These are phyloP conservation scores for Mesorhabditis sp. DNA, from an alignment of 2,888 invertebrate genomes.

Conservation along the genomic window DNA sequence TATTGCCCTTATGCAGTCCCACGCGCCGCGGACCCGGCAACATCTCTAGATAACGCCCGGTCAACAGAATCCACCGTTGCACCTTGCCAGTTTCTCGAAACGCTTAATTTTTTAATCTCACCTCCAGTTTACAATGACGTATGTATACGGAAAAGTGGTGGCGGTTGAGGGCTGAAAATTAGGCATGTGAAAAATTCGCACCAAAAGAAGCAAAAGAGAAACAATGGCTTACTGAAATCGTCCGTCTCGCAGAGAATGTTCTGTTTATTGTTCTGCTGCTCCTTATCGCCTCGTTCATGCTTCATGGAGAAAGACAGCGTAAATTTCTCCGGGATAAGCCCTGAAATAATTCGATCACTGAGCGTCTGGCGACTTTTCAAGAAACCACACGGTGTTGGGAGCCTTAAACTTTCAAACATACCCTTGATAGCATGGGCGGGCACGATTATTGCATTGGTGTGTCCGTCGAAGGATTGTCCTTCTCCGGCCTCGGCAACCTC, in stretches of 20 bases:
- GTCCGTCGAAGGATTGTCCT: constrained; percentile 13
- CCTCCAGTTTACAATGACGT: constrained; percentile 88
- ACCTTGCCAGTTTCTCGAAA: no score
- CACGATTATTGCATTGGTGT: constrained; percentile 17
- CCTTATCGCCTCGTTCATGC: constrained; percentile 72
- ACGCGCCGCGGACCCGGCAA: no score
- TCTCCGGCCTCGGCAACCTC: constrained; percentile 4
- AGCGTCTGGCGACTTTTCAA: neutral
- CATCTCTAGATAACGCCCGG: no score
- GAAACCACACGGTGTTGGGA: constrained; percentile 71
- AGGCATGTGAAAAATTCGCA: neutral
- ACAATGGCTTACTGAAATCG: constrained; percentile 79
- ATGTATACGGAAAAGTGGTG: constrained; percentile 97
- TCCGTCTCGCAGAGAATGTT: constrained; percentile 94
- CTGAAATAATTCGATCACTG: constrained; percentile 6
- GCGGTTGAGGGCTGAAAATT: constrained; percentile 85
- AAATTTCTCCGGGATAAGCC: constrained; percentile 68
- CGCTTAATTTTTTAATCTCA: neutral
- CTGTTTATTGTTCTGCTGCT: constrained; percentile 87
- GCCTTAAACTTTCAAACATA: constrained; percentile 40
- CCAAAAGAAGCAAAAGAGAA: neutral
- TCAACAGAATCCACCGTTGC: no score
- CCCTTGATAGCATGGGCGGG: constrained; percentile 13
- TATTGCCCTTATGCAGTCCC: no score
- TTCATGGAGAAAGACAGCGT: constrained; percentile 90